phyloP scores from a whole-genome alignment of 2,113 vertebrate species.

The Cinclus cinclus region DNA sequence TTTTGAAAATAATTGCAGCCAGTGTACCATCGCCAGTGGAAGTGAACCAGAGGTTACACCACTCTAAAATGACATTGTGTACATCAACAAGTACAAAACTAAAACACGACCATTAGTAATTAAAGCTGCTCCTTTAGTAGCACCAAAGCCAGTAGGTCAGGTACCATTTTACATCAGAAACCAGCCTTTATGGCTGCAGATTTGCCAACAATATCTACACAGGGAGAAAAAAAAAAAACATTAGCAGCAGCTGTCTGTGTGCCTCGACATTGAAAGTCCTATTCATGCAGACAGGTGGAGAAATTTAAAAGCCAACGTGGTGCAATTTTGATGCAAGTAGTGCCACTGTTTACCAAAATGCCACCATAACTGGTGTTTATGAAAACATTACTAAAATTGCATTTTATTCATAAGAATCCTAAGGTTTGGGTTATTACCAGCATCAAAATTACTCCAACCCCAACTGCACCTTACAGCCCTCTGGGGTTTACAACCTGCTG shows the following conservation, averaged over 20 bases:
- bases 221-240: slow-evolving; percentile 53
- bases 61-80: slow-evolving; percentile 67
- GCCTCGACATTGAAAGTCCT: slow-evolving; percentile 72
- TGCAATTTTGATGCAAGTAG: slow-evolving; percentile 78
- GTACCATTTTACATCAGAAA: slow-evolving; percentile 73
- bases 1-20: slow-evolving; percentile 47
- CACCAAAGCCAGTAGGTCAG: slow-evolving; percentile 66
- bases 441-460: slow-evolving; percentile 62
- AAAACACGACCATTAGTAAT: slow-evolving; percentile 71
- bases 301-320: slow-evolving; percentile 80
- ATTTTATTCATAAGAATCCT: slow-evolving; percentile 75
- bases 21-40: slow-evolving; percentile 21
- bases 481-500: slow-evolving; percentile 57
- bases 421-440: slow-evolving; percentile 64
- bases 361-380: slow-evolving; percentile 73
- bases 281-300: slow-evolving; percentile 79
- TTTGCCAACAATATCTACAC: slow-evolving; percentile 70
- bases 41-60: slow-evolving; percentile 57
- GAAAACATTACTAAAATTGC: slow-evolving; percentile 79
- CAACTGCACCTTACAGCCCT: slow-evolving; percentile 2
- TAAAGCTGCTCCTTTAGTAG: slow-evolving; percentile 70
- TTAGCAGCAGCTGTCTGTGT: slow-evolving; percentile 77
- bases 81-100: slow-evolving; percentile 69
- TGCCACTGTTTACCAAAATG: slow-evolving; percentile 76
- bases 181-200: slow-evolving; percentile 67